Evolutionary conservation across 2,888 invertebrate species (phyloP).

Genomic region (Leptinotarsa tumamoca): DNA sequence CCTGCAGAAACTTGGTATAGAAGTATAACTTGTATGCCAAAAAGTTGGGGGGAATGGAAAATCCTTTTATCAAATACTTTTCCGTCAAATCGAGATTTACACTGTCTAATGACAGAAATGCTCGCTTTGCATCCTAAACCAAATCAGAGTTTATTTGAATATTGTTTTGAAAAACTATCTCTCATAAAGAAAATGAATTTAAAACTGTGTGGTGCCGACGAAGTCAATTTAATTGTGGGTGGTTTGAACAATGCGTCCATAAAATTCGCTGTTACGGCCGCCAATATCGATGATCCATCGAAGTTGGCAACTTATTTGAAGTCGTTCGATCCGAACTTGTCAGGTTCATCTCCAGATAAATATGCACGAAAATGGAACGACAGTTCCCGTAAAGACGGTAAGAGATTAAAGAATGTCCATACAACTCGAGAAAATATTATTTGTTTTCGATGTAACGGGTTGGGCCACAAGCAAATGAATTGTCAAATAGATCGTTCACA

Average conservation of each 20-base stretch:
- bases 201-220: neutral
- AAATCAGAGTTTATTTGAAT: conserved; percentile 5
- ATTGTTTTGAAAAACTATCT: no score
- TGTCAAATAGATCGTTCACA: neutral
- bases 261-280: neutral
- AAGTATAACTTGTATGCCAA: no score
- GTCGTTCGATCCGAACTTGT: no score
- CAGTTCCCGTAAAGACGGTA: neutral
- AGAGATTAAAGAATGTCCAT: neutral
- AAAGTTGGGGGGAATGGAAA: no score
- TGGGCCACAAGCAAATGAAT: neutral
- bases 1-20: no score
- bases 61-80: no score
- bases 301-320: no score
- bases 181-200: neutral
- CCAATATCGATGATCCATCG: no score
- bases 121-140: neutral
- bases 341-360: neutral
- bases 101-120: no score
- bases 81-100: no score
- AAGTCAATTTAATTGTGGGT: neutral
- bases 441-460: neutral
- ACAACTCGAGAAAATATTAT: neutral
- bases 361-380: neutral
- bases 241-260: neutral